Conservation (phyloP, 1,140 invertebrate species). For the Aplysia californica region DNA sequence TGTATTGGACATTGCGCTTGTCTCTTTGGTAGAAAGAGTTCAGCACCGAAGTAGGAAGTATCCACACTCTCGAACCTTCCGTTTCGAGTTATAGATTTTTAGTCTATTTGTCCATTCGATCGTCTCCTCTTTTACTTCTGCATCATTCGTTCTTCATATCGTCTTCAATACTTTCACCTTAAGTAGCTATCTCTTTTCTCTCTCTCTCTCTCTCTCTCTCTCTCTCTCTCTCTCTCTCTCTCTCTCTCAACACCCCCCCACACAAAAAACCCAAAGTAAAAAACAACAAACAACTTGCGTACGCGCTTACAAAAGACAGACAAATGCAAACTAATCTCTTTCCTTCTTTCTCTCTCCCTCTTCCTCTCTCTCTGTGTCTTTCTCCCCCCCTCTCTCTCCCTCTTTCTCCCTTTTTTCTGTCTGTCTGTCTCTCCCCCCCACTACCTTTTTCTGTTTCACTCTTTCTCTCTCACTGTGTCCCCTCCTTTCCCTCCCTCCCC, state of each 20-base stretch:
- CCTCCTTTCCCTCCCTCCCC: too few species aligned
- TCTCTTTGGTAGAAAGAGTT: too few species aligned
- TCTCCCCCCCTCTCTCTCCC: not conserved
- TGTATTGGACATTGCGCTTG: too few species aligned
- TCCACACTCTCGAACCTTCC: not conserved
- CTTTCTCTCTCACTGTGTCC: too few species aligned
- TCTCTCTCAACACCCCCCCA: not conserved
- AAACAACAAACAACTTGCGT: too few species aligned
- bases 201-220: constrained; percentile 14
- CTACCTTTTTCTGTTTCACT: too few species aligned
- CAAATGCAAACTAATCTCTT: not conserved
- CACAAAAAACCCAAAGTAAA: too few species aligned
- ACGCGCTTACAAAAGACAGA: too few species aligned
- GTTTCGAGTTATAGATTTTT: not conserved
- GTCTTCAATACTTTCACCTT: too few species aligned
- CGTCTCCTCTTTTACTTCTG: not conserved
- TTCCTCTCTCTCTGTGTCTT: constrained; percentile 5
- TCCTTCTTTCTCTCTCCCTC: constrained; percentile 1
- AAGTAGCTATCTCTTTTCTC: not conserved
- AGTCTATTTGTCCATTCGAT: not conserved
- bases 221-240: not conserved
- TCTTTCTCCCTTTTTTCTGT: constrained; percentile 2
- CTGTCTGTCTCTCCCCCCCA: not conserved
- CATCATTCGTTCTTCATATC: too few species aligned
- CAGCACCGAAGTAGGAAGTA: too few species aligned